Conservation (phyloP, 2,888 invertebrate genomes). For the Machimus atricapillus region DNA sequence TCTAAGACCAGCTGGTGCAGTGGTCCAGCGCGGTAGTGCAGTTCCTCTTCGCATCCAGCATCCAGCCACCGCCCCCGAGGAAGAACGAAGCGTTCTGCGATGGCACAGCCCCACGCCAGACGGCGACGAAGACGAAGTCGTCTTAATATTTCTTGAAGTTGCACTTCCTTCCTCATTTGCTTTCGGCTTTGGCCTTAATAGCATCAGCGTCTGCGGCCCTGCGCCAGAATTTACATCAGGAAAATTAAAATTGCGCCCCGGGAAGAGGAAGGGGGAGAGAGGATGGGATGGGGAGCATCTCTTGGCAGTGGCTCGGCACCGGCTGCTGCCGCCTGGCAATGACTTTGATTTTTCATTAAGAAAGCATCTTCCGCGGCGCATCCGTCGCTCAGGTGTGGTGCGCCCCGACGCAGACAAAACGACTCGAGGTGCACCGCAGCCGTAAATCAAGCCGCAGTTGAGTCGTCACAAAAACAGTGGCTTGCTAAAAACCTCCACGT, state of each 20-base stretch:
- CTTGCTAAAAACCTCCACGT: not conserved
- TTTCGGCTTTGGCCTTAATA: conserved; percentile 10
- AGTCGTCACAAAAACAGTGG: not conserved
- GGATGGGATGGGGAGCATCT: not conserved
- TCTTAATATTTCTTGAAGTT: conserved; percentile 11
- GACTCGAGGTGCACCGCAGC: not conserved
- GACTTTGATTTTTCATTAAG: conserved; percentile 20
- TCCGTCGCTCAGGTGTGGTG: not conserved
- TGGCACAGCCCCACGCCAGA: not conserved
- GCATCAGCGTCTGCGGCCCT: not conserved
- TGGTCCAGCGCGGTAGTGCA: not conserved
- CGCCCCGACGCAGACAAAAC: not conserved
- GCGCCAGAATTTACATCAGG: conserved; percentile 9
- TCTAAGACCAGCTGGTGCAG: not conserved
- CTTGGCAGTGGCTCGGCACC: not conserved
- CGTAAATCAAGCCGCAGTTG: not conserved
- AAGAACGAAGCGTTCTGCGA: not conserved
- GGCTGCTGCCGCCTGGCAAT: not conserved
- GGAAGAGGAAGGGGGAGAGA: not conserved
- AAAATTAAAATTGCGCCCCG: conserved; percentile 1
- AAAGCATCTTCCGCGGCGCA: not conserved
- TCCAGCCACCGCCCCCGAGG: not conserved
- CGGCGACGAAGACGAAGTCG: not conserved
- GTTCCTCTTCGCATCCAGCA: not conserved
- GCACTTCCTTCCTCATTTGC: conserved; percentile 20